phyloP scores from a whole-genome alignment of 2,797 vertebrate genomes.

The Rhyacichthys aspro region DNA sequence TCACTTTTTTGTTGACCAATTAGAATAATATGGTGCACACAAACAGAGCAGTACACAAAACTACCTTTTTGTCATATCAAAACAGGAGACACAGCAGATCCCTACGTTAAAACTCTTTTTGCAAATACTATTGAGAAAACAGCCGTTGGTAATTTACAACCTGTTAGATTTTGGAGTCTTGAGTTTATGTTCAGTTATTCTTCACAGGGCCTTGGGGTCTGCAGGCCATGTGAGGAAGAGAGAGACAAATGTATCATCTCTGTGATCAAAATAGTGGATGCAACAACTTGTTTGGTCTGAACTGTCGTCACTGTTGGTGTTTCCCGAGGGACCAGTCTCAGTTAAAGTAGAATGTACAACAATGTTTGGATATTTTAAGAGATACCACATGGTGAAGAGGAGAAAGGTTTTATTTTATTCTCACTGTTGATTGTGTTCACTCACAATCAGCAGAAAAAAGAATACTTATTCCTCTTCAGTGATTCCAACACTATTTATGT shows the following conservation, averaged over 20 bases:
- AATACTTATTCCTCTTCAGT: slow-evolving; percentile 48
- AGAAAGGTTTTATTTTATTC: slow-evolving; percentile 34
- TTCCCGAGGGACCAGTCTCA: slow-evolving; percentile 25
- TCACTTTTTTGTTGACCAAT: too few species aligned
- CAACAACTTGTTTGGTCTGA: slow-evolving; percentile 15
- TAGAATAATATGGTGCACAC: too few species aligned
- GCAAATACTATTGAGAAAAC: too few species aligned
- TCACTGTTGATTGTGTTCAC: slow-evolving; percentile 24
- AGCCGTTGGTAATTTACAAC: too few species aligned
- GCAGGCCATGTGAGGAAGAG: slow-evolving; percentile 59
- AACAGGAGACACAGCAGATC: too few species aligned
- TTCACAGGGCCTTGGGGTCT: slow-evolving; percentile 16
- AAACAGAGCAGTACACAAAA: too few species aligned
- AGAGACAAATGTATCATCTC: slow-evolving; percentile 65
- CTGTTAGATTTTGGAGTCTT: too few species aligned
- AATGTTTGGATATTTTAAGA: slow-evolving; percentile 42
- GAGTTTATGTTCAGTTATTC: not conserved
- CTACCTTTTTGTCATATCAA: too few species aligned
- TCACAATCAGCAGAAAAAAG: slow-evolving; percentile 44
- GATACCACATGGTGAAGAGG: slow-evolving; percentile 43
- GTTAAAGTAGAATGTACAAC: slow-evolving; percentile 45
- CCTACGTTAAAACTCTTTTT: too few species aligned
- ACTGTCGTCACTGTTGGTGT: slow-evolving; percentile 38
- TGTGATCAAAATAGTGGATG: slow-evolving; percentile 27
- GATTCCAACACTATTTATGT: slow-evolving; percentile 41